Conservation (phyloP, 2,113 vertebrate species). For the Embiotoca jacksoni region DNA sequence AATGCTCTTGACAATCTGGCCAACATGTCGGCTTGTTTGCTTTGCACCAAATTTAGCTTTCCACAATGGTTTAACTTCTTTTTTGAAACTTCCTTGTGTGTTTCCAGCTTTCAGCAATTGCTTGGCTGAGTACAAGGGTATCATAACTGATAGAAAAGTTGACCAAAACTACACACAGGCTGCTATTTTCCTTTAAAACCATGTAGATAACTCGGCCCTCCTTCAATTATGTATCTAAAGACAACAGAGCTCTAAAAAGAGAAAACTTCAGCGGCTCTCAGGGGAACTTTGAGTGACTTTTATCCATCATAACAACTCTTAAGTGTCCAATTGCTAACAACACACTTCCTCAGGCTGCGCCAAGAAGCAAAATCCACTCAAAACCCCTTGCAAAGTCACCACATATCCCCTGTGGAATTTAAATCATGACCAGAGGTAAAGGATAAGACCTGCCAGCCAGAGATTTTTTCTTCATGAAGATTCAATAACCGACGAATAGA, state of each 20-base stretch:
- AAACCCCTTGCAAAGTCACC: conserved; percentile 9
- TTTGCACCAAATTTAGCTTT: not conserved
- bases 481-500: not conserved
- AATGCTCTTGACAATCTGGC: no score
- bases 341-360: conserved; percentile 72
- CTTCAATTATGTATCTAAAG: not conserved
- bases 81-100: not conserved
- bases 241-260: conserved; percentile 13
- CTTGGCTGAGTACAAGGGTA: not conserved
- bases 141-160: not conserved
- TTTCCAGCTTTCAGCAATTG: not conserved
- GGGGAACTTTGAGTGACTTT: conserved; percentile 35
- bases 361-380: conserved; percentile 24
- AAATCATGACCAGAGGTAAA: not conserved
- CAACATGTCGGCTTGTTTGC: no score
- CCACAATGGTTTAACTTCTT: not conserved
- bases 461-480: not conserved
- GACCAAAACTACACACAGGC: not conserved
- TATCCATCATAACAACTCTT: conserved; percentile 63
- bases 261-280: conserved; percentile 74
- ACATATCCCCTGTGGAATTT: conserved; percentile 29
- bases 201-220: not conserved
- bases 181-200: not conserved
- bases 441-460: not conserved
- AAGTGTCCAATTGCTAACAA: conserved; percentile 51